A percentile compares a stretch with the other conserved stretches of the same genome.
phyloP scores from a whole-genome alignment of 2,113 vertebrate species.

The Amphiprion ocellaris region DNA sequence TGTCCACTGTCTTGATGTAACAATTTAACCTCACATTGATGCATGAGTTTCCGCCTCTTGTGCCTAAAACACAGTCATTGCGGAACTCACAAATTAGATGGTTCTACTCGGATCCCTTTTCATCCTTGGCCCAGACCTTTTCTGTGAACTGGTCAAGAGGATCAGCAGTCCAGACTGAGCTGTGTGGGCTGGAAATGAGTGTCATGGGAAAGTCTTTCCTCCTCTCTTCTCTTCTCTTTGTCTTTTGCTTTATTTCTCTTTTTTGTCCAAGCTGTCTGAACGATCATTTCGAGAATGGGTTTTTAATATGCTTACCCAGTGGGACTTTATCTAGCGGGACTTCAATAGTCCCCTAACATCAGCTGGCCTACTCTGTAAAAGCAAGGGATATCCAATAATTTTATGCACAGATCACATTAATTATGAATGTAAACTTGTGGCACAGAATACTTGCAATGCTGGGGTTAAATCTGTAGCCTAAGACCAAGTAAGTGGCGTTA shows the following conservation, averaged over 20 bases:
- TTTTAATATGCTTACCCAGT: background rate
- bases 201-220: conserved; percentile 76
- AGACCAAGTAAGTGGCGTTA: background rate
- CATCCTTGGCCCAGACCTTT: conserved; percentile 67
- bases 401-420: background rate
- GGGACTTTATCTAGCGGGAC: background rate
- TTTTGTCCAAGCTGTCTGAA: conserved; percentile 11
- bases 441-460: background rate
- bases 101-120: conserved; percentile 67
- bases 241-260: conserved; percentile 30
- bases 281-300: conserved; percentile 4
- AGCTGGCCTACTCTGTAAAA: background rate
- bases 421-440: background rate
- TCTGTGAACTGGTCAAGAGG: conserved; percentile 76
- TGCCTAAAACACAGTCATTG: conserved; percentile 59
- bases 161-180: conserved; percentile 62
- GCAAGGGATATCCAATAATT: background rate
- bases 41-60: conserved; percentile 34
- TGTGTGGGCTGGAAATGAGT: conserved; percentile 67
- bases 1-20: conserved; percentile 27
- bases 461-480: background rate
- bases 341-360: background rate
- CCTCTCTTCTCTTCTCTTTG: conserved; percentile 24
- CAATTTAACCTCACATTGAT: conserved; percentile 57
- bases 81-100: conserved; percentile 80